Percentiles rank a stretch among this genome's conserved stretches.
These are phyloP conservation scores for Caenorhabditis sp. DNA, from an alignment of 2,888 invertebrate genomes.

Conservation along the genomic window DNA sequence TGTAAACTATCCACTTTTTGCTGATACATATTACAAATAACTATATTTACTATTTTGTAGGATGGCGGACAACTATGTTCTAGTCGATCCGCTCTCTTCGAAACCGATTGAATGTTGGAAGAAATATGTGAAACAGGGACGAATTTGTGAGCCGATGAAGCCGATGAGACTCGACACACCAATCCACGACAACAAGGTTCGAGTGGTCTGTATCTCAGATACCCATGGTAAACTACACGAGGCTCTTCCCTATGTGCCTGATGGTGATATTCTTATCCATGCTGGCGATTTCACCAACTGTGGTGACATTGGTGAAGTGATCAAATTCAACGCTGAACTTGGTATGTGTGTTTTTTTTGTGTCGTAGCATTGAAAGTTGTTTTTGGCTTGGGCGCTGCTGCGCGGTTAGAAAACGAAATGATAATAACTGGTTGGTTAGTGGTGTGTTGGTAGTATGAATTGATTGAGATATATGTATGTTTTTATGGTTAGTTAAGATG, in stretches of 20 bases:
- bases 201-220: conserved; percentile 68
- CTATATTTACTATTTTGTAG: no score
- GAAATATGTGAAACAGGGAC: conserved; percentile 66
- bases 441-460: neutral
- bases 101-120: conserved; percentile 69
- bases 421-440: conserved; percentile 1
- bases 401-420: neutral
- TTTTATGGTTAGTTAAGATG: neutral
- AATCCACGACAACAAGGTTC: conserved; percentile 57
- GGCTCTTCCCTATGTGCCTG: conserved; percentile 51
- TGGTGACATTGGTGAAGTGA: conserved; percentile 69
- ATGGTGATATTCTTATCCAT: conserved; percentile 69
- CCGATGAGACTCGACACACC: conserved; percentile 64
- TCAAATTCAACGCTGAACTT: conserved; percentile 70
- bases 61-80: conserved; percentile 57
- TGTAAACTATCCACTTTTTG: no score
- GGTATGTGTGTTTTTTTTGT: no score
- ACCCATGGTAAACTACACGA: conserved; percentile 68
- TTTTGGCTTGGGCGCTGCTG: neutral
- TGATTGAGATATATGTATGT: neutral
- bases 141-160: conserved; percentile 66
- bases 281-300: conserved; percentile 70
- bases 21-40: no score
- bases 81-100: conserved; percentile 65
- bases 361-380: no score